Conservation (phyloP, 2,888 invertebrate genomes). For the Balanococcus diminutus region DNA sequence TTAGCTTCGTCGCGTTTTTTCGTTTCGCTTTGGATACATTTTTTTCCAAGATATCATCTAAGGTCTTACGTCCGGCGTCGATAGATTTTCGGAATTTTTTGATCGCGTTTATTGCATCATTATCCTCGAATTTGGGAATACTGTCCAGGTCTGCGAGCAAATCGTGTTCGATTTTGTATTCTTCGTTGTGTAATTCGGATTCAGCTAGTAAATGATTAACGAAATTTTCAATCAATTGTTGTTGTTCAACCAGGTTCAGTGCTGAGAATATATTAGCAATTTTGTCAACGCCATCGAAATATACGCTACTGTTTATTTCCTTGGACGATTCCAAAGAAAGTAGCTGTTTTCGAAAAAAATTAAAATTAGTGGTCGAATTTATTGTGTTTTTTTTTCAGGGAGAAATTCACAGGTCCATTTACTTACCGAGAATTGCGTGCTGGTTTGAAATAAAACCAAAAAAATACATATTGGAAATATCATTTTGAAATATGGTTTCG, state of each 20-base stretch:
- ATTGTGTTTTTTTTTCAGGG: too few species aligned
- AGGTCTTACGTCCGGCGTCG: not conserved
- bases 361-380: too few species aligned
- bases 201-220: not conserved
- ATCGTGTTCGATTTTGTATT: not conserved
- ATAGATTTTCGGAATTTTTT: not conserved
- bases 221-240: not conserved
- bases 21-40: not conserved
- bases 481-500: not conserved
- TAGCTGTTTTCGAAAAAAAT: not conserved
- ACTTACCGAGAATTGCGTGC: not conserved
- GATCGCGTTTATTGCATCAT: not conserved
- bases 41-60: not conserved
- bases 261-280: too few species aligned
- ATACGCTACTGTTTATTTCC: not conserved
- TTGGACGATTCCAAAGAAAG: not conserved
- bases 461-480: not conserved
- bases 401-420: too few species aligned
- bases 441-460: not conserved
- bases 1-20: not conserved
- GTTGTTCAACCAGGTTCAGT: not conserved
- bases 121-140: not conserved
- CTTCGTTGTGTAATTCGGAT: not conserved
- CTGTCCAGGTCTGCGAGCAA: not conserved
- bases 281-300: too few species aligned